phyloP scores from a whole-genome alignment of 2,113 vertebrate species.

The Oreotragus oreotragus region DNA sequence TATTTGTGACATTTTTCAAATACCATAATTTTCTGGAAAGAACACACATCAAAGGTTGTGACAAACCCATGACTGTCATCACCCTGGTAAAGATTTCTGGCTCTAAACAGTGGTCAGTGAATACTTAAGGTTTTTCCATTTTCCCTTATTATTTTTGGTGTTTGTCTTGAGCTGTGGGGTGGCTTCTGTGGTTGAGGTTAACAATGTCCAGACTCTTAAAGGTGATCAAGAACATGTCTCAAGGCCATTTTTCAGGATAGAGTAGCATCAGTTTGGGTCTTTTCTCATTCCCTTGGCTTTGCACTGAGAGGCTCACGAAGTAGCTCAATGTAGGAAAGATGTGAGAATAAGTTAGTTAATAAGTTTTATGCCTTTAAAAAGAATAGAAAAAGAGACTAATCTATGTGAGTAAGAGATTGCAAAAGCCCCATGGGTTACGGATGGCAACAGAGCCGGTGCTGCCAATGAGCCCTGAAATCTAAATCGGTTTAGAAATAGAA shows the following conservation, averaged over 20 bases:
- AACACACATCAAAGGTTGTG: slow-evolving; percentile 5
- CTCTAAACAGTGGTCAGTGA: slow-evolving; percentile 22
- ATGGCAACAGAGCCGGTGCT: slow-evolving; percentile 41
- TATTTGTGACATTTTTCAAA: slow-evolving; percentile 59
- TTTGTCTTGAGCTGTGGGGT: neutral
- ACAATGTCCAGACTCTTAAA: neutral
- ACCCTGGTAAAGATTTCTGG: neutral
- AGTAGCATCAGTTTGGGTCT: neutral
- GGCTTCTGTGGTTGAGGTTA: neutral
- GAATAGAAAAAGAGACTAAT: slow-evolving; percentile 31
- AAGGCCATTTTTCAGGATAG: neutral
- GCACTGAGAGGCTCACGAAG: neutral
- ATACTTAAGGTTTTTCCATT: neutral
- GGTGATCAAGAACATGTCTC: neutral
- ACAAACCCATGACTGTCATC: neutral
- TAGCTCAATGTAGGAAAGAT: neutral
- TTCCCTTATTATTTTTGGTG: neutral
- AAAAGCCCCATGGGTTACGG: slow-evolving; percentile 53
- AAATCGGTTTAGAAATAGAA: slow-evolving; percentile 71
- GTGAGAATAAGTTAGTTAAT: slow-evolving; percentile 40
- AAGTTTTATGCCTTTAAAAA: slow-evolving; percentile 62
- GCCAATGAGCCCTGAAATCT: slow-evolving; percentile 73
- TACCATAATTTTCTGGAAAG: slow-evolving; percentile 18
- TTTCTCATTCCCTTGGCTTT: neutral
- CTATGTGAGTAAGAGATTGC: slow-evolving; percentile 33